These are phyloP conservation scores for Melanerpes aurifrons DNA, from an alignment of 2,113 vertebrate genomes.

Conservation along the genomic window DNA sequence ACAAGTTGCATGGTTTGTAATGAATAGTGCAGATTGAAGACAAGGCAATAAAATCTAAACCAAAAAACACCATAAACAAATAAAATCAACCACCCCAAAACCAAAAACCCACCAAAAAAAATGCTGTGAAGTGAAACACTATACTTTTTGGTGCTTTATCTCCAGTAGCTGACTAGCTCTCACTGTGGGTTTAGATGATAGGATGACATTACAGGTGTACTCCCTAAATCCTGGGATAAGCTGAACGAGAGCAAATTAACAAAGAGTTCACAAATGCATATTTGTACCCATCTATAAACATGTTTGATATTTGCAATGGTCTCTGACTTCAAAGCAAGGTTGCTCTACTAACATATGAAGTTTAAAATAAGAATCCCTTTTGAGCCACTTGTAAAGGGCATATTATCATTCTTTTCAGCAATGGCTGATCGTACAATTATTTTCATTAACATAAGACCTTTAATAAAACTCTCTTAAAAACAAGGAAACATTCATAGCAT, in stretches of 20 bases:
- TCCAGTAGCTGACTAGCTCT: not conserved
- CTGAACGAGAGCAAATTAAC: not conserved
- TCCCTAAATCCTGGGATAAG: not conserved
- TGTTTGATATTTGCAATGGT: constrained; percentile 8
- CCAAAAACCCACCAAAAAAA: not conserved
- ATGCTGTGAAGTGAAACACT: not conserved
- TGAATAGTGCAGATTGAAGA: not conserved
- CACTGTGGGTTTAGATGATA: not conserved
- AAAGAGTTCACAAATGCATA: not conserved
- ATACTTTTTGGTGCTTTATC: not conserved
- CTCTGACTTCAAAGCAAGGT: not conserved
- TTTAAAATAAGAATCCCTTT: constrained; percentile 34
- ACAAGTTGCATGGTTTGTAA: not conserved
- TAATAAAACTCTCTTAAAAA: constrained; percentile 31
- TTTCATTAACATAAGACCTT: constrained; percentile 58
- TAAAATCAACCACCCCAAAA: no score
- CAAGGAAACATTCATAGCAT: not conserved
- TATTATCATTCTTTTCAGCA: constrained; percentile 47
- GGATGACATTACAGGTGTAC: not conserved
- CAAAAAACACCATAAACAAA: no score
- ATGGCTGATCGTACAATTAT: not conserved
- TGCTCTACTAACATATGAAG: not conserved
- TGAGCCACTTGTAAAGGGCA: constrained; percentile 27
- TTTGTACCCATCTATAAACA: constrained; percentile 7
- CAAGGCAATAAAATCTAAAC: not conserved